phyloP scores from a whole-genome alignment of 1,140 invertebrate species.

The Drosophila tsacasi region DNA sequence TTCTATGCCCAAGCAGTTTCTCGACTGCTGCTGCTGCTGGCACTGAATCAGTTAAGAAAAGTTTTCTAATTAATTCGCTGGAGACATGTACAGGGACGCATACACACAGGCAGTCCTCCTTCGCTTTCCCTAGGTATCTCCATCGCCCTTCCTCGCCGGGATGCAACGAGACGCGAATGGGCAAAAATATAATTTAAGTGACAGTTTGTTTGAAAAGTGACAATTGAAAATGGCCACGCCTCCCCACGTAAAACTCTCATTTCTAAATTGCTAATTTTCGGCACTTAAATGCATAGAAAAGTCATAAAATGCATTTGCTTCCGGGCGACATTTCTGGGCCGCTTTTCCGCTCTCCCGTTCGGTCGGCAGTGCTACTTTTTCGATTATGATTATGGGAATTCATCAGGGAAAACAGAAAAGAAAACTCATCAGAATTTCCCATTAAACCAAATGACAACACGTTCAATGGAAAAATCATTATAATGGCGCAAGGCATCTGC shows the following conservation, averaged over 20 bases:
- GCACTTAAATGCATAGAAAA: slow-evolving; percentile 55
- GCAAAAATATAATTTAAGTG: slow-evolving; percentile 76
- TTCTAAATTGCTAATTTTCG: slow-evolving; percentile 64
- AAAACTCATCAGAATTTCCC: slow-evolving; percentile 67
- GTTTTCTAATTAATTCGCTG: slow-evolving; percentile 81
- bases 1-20: slow-evolving; percentile 36
- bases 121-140: slow-evolving; percentile 14
- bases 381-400: slow-evolving; percentile 59
- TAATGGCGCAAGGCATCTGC: slow-evolving; percentile 31
- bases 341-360: slow-evolving; percentile 6
- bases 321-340: slow-evolving; percentile 1
- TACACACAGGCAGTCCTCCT: neutral
- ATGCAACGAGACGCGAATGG: slow-evolving; percentile 49
- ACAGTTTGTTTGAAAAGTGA: slow-evolving; percentile 71
- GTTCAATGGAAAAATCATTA: slow-evolving; percentile 69
- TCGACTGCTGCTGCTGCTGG: slow-evolving; percentile 54
- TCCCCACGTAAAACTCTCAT: slow-evolving; percentile 23
- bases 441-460: slow-evolving; percentile 77
- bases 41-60: slow-evolving; percentile 81
- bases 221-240: slow-evolving; percentile 50
- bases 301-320: slow-evolving; percentile 76
- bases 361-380: slow-evolving; percentile 16
- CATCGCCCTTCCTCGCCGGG: slow-evolving; percentile 1
- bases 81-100: slow-evolving; percentile 49
- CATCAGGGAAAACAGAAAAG: slow-evolving; percentile 36